Base-by-base conservation (phyloP, 2,888 invertebrate genomes). In the Aelia acuminata region DNA sequence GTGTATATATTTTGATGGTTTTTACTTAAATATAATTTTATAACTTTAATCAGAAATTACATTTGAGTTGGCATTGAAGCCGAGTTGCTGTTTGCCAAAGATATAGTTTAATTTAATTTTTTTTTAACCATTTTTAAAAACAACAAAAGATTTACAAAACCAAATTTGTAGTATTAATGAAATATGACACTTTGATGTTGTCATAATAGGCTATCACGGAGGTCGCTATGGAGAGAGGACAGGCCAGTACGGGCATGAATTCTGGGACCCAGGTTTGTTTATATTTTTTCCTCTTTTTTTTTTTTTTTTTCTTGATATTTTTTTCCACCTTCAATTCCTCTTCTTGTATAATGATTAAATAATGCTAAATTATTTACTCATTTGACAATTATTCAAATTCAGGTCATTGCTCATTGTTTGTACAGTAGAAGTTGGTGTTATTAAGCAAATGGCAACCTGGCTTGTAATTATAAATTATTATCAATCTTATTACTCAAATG, bases 261-360 rank as follows among this genome's bases (percentile, higher is more conserved):
- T 90, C 90, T 90, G 90, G 90, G 90, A 90, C 90, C 90, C 90
- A 90, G 90, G 90, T 90, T 90, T 90, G 90, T 90, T 85, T 87
- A 39, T 85, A 84, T 87, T 87, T 85, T 88, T 86, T 88, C 88
- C 84, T 70, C 75, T 84, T 88, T 88, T 89, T 84, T 85, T 39
- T 75, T 39, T 10, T 75, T 75, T 39, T 4, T 39, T n/a, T 43
- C 43, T 43, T 43, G 0, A 43, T n/a, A 15, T 3, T 26, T 53
- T 57, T 57, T 57, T 57, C n/a, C 26, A 57, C 11, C 26, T 57
- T 15, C 15, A 26, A 26, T 57, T 57, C 57, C 13, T 57, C 57
- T 35, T 70, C 63, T 70, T 18, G 31, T 63, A 31, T 63, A 31
- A 63, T 31, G 8, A 70, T 35, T 70, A 35, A 26, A 35, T 70